Conservation (phyloP, 2,113 vertebrate genomes). For the Clarias magur region DNA sequence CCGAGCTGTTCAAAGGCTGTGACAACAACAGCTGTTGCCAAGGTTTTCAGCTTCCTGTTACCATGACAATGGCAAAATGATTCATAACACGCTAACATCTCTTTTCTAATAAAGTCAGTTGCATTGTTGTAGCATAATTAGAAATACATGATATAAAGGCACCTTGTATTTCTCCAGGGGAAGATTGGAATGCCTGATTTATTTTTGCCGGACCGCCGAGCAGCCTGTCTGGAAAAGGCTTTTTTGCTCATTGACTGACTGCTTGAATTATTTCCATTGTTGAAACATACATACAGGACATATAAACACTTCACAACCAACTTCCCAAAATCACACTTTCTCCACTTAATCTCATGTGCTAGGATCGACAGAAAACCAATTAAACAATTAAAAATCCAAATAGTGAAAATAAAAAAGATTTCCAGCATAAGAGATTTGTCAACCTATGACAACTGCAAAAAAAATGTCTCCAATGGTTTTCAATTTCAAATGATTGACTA, state of each 20-base stretch:
- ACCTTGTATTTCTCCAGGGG: slow-evolving; percentile 53
- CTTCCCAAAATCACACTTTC: background rate
- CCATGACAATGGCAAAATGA: slow-evolving; percentile 76
- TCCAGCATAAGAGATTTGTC: background rate
- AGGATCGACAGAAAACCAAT: background rate
- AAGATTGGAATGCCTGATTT: slow-evolving; percentile 55
- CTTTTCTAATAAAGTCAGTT: slow-evolving; percentile 73
- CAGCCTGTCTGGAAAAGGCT: slow-evolving; percentile 6
- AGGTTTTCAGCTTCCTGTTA: slow-evolving; percentile 75
- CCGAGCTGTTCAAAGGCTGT: slow-evolving; percentile 76
- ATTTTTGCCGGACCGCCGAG: background rate
- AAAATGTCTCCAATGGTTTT: background rate
- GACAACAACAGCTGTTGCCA: slow-evolving; percentile 78
- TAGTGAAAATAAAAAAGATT: background rate
- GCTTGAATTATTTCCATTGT: slow-evolving; percentile 12
- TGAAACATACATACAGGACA: background rate
- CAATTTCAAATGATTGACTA: background rate
- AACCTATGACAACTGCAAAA: background rate
- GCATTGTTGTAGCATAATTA: slow-evolving; percentile 71
- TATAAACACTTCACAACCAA: background rate
- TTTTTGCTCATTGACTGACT: slow-evolving; percentile 6
- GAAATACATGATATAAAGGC: slow-evolving; percentile 67
- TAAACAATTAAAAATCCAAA: background rate
- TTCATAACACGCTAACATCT: slow-evolving; percentile 70
- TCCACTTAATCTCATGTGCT: background rate